Base-by-base conservation (phyloP, 1,140 invertebrate species). In the Limonius californicus region DNA sequence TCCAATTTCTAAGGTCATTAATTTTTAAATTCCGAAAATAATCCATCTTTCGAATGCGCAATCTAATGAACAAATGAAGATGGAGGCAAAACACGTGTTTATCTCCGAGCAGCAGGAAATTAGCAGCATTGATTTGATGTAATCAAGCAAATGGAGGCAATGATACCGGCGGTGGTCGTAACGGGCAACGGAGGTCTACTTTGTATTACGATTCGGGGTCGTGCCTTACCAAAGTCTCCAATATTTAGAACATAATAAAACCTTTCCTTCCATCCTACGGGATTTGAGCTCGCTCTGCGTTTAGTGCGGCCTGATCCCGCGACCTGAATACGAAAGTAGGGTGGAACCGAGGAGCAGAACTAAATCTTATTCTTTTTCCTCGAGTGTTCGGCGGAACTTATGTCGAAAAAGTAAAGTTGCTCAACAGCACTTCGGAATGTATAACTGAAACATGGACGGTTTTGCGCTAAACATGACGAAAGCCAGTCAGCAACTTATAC, bases 221-320 rank as follows among this genome's bases (percentile, higher is more conserved):
- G 12, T 57, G 23, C 18, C 9, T 55, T 30, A 18, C 50, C 59
- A 30, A 61, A 61, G 18, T 50, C 47, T 32, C 45, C 59, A 43
- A 61, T 61, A 61, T 61, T 61, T 61, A 61, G 50, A 61, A 35
- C 30, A 61, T 61, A 61, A 61, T 61, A 61, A 61, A 54, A 61
- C 47, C 27, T 16, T 54, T 16, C 32, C 50, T 61, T 61, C 47
- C 43, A 39, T 61, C 59, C 59, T 23, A 42, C 11, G 59, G 59
- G 50, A 54, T 61, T 61, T 54, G 32, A 27, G 21, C 18, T 43
- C 14, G 23, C 57, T 59, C 30, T 20, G 47, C 59, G 47, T 50
- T 61, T 42, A 54, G 43, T 61, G 32, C 30, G 57, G 14, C 30
- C 12, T 32, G 18, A 45, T 54, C 50, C 50, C 35, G 59, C 47